These are phyloP conservation scores for Adoxophyes honmai DNA, from an alignment of 1,140 invertebrate species.

Conservation along the genomic window DNA sequence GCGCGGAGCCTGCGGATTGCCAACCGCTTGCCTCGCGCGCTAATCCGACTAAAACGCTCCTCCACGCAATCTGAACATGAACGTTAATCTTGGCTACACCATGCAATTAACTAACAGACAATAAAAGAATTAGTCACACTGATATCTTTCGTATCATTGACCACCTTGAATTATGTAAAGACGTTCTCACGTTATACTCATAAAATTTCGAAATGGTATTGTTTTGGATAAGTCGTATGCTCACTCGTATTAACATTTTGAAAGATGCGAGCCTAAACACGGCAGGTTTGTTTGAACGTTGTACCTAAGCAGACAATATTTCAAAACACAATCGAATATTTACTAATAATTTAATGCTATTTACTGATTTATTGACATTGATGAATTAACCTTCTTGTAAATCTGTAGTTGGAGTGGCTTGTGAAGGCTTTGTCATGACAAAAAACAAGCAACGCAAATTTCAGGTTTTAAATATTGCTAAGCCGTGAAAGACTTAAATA, in stretches of 20 bases:
- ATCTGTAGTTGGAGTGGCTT: too few relatives aligned
- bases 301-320: too few relatives aligned
- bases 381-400: too few relatives aligned
- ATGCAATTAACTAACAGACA: constrained; percentile 16
- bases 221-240: constrained; percentile 2
- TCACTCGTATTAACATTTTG: constrained; percentile 8
- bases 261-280: neutral
- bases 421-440: too few relatives aligned
- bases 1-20: too few relatives aligned
- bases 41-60: neutral
- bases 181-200: constrained; percentile 5
- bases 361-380: too few relatives aligned
- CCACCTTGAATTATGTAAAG: constrained; percentile 15
- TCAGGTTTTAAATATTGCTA: too few relatives aligned
- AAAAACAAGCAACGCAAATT: too few relatives aligned
- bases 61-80: neutral
- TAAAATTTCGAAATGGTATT: constrained; percentile 11
- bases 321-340: too few relatives aligned
- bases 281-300: too few relatives aligned
- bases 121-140: constrained; percentile 16
- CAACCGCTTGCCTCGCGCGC: neutral
- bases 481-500: too few relatives aligned
- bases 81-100: neutral
- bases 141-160: constrained; percentile 11
- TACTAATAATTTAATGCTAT: too few relatives aligned